phyloP scores from a whole-genome alignment of 2,797 vertebrate genomes.

The Bovichtus diacanthus region DNA sequence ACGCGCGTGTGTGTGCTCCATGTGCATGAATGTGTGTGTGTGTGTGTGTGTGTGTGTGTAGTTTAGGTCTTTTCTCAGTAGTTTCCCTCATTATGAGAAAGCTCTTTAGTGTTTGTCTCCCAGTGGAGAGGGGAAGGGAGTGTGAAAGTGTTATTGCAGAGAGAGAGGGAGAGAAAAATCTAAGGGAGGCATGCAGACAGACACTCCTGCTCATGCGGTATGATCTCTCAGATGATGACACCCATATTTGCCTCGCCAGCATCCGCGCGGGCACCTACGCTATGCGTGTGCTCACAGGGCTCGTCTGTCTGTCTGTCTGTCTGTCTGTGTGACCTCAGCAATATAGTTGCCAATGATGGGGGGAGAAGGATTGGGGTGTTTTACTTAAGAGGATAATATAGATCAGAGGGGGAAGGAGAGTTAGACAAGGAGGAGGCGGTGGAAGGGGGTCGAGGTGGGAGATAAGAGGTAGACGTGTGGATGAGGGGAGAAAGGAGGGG shows the following conservation, averaged over 20 bases:
- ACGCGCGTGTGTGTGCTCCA: constrained; percentile 32
- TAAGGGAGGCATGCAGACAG: constrained; percentile 69
- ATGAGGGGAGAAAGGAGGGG: constrained; percentile 19
- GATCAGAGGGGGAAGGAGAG: constrained; percentile 22
- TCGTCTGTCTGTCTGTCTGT: constrained; percentile 30
- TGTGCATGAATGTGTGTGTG: constrained; percentile 1
- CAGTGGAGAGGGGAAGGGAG: constrained; percentile 77
- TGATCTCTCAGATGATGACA: constrained; percentile 76
- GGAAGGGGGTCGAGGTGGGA: neutral
- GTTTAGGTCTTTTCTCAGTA: constrained; percentile 80
- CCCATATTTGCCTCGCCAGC: constrained; percentile 61
- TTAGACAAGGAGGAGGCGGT: neutral
- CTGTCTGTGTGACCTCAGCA: constrained; percentile 63
- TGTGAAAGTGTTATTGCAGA: constrained; percentile 79
- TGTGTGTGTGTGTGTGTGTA: constrained; percentile 53
- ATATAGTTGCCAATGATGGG: constrained; percentile 38
- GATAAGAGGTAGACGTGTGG: constrained; percentile 51
- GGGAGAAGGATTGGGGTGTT: constrained; percentile 56
- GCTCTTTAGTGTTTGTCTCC: constrained; percentile 85
- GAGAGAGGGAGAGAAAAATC: constrained; percentile 62
- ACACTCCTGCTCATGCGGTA: constrained; percentile 72
- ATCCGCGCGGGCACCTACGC: constrained; percentile 32
- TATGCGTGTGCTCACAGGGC: neutral
- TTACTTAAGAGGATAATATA: constrained; percentile 64
- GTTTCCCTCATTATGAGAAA: constrained; percentile 85